Conservation (phyloP, 2,113 vertebrate genomes). For the Peucedramus taeniatus region DNA sequence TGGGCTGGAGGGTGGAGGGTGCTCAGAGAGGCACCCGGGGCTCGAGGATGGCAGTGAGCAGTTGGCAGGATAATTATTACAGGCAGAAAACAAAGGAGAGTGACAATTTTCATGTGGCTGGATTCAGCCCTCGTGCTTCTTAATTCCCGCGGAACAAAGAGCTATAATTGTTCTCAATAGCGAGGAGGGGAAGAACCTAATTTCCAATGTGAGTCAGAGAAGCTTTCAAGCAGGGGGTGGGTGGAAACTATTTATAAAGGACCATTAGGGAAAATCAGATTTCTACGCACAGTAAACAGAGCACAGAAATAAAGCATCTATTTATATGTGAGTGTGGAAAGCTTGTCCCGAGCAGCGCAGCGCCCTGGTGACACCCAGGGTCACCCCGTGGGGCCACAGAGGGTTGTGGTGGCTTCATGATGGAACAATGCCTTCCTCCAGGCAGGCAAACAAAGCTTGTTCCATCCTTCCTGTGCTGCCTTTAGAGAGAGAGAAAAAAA, state of each 20-base stretch:
- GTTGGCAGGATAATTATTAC: constrained; percentile 59
- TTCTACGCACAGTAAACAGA: constrained; percentile 56
- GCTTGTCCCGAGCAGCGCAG: not conserved
- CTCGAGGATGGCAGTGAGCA: constrained; percentile 26
- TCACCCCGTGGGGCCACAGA: not conserved
- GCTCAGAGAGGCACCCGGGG: not conserved
- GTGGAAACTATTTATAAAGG: constrained; percentile 66
- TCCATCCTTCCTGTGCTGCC: not conserved
- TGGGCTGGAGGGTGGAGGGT: not conserved
- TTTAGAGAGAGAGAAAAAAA: not conserved
- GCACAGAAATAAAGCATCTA: constrained; percentile 4
- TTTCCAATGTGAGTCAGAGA: constrained; percentile 66
- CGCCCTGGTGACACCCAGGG: not conserved
- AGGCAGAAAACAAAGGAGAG: constrained; percentile 59
- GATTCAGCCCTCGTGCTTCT: constrained; percentile 65
- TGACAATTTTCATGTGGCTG: constrained; percentile 61
- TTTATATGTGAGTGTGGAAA: constrained; percentile 47
- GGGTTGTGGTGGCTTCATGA: not conserved
- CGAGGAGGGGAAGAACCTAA: constrained; percentile 62
- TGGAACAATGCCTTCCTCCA: not conserved
- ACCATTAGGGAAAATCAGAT: constrained; percentile 57
- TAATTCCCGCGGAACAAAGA: constrained; percentile 66
- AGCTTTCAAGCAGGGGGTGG: constrained; percentile 59
- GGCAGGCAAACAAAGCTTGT: not conserved
- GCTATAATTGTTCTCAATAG: constrained; percentile 68